These are phyloP conservation scores for Entomobrya multifasciata DNA, from an alignment of 2,888 invertebrate species.

Conservation along the genomic window DNA sequence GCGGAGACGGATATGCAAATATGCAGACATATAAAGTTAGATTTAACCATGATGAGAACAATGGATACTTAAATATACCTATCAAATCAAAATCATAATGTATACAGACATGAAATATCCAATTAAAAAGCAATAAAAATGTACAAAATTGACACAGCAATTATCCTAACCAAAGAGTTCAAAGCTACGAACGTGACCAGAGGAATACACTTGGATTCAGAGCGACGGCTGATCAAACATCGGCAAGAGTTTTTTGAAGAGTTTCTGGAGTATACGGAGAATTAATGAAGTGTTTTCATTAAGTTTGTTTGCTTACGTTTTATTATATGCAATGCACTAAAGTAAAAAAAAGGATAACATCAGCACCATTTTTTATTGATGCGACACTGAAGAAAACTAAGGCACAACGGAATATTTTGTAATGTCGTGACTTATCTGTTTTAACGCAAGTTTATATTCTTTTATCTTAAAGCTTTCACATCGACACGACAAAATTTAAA, in stretches of 20 bases:
- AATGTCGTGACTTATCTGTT: background rate
- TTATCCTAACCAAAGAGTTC: background rate
- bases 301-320: background rate
- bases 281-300: conserved; percentile 35
- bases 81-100: too few relatives aligned
- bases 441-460: background rate
- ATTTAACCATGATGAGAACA: too few relatives aligned
- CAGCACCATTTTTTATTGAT: background rate
- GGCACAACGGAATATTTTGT: background rate
- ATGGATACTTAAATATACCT: too few relatives aligned
- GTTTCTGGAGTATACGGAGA: conserved; percentile 32
- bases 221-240: conserved; percentile 37
- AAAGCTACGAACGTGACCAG: background rate
- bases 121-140: background rate
- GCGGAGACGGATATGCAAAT: too few relatives aligned
- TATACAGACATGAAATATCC: too few relatives aligned
- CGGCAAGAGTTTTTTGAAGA: background rate
- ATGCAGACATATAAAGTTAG: too few relatives aligned
- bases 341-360: background rate
- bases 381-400: background rate
- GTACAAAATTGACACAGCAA: background rate
- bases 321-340: background rate
- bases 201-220: background rate
- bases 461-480: background rate
- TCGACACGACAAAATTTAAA: too few relatives aligned